These are phyloP conservation scores for Crotalus horridus DNA, from an alignment of 2,113 vertebrate species.

Conservation along the genomic window DNA sequence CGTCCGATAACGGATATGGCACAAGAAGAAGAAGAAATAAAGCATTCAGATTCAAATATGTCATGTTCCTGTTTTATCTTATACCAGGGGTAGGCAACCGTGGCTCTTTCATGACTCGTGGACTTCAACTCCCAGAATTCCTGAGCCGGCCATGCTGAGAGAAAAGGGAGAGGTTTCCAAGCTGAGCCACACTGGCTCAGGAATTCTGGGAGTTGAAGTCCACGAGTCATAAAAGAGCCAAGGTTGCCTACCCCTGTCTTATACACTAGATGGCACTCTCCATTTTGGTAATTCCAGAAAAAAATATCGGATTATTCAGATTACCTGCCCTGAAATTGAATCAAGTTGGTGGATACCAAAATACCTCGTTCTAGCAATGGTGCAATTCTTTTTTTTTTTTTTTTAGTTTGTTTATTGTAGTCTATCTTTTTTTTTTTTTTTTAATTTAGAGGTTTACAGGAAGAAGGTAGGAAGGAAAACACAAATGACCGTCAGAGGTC, in stretches of 20 bases:
- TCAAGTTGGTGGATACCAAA: conserved; percentile 1
- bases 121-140: too few relatives aligned
- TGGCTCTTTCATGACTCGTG: too few relatives aligned
- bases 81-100: too few relatives aligned
- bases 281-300: neutral
- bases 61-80: too few relatives aligned
- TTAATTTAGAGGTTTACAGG: neutral
- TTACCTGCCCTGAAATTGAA: neutral
- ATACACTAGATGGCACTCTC: conserved; percentile 22
- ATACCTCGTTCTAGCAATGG: neutral
- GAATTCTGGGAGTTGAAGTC: too few relatives aligned
- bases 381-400: neutral
- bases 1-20: too few relatives aligned
- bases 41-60: too few relatives aligned
- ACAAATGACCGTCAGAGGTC: neutral
- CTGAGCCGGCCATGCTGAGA: too few relatives aligned
- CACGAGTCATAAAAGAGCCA: too few relatives aligned
- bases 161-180: too few relatives aligned
- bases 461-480: neutral
- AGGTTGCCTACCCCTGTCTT: neutral
- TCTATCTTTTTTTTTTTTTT: neutral
- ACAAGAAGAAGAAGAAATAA: too few relatives aligned
- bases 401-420: neutral
- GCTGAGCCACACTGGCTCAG: too few relatives aligned
- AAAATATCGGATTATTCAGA: neutral